phyloP scores from a whole-genome alignment of 2,888 invertebrate genomes.

The Peribatodes rhomboidaria region DNA sequence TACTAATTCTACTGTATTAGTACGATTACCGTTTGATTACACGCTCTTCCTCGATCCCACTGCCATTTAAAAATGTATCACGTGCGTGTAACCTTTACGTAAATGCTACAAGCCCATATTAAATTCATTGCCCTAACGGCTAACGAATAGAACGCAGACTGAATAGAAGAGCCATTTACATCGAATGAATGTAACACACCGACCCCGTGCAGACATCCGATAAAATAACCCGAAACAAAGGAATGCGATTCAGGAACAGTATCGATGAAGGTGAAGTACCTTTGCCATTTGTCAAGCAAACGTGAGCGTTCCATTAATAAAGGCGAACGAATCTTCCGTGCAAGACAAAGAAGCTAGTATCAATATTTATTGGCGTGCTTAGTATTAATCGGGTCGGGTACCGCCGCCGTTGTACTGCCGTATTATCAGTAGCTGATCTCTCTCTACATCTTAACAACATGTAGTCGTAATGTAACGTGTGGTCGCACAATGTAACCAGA shows the following conservation, averaged over 20 bases:
- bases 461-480: too few relatives aligned
- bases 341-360: conserved; percentile 83
- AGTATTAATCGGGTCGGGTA: conserved; percentile 83
- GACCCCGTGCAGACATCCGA: conserved; percentile 45
- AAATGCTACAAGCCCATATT: conserved; percentile 38
- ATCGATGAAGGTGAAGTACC: conserved; percentile 50
- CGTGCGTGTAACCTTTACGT: conserved; percentile 42
- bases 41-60: conserved; percentile 12
- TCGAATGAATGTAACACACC: conserved; percentile 45
- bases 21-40: conserved; percentile 10
- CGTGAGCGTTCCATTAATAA: conserved; percentile 81
- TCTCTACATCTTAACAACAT: background rate
- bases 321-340: conserved; percentile 78
- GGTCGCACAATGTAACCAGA: too few relatives aligned
- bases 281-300: conserved; percentile 76
- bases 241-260: conserved; percentile 48
- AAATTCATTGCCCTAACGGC: conserved; percentile 36
- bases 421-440: conserved; percentile 28
- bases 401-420: conserved; percentile 52
- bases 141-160: conserved; percentile 34
- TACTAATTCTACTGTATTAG: too few relatives aligned
- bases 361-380: conserved; percentile 86
- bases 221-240: conserved; percentile 49
- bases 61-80: conserved; percentile 40
- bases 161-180: conserved; percentile 36